Evolutionary conservation across 2,113 vertebrate species (phyloP), one percentile per base, ranked within the genome.

Genomic region (Dromas ardeola): DNA sequence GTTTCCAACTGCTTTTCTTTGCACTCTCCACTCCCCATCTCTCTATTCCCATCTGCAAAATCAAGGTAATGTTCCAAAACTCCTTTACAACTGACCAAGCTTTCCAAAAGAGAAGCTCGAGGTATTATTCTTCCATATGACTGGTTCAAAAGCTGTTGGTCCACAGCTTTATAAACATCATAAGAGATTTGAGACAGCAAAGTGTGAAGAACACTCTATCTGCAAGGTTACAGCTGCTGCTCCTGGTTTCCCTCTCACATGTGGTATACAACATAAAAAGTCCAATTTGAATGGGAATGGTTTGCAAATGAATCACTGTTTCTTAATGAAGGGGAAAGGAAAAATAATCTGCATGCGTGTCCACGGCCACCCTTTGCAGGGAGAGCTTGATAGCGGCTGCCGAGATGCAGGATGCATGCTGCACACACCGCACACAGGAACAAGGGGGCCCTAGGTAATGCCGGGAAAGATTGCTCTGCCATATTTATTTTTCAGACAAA

Each of bases 1-100:
- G 3, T 86, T 72, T 88, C 62, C 49, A 71, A 23, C 27, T 32
- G 5, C 5, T 77, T 88, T 58, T 55, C 73, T 49, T 72, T n/a
- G 11, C 8, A 5, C 9, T 69, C 14, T 7, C 8, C 1, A 1
- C 34, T 86, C 20, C 17, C 38, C 2, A 0, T 5, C 10, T 56
- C 74, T n/a, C 11, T 65, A 85, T 62, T 42, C 22, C 22, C 38
- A 63, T 10, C 38, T 36, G 21, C 30, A 71, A 67, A 83, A 67
- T 36, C 23, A 78, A 50, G 21, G 12, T 15, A 50, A 26, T 34
- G 26, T 23, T 88, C 58, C 38, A 23, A 38, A 80, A 80, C 25
- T 40, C 26, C 29, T 66, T 81, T 56, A 22, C 8, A 50, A 8
- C 6, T 22, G 29, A 26, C 45, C 27, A 36, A 43, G 11, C 4